Conservation (phyloP, 2,113 vertebrate genomes). For the Melanocharis versteri region DNA sequence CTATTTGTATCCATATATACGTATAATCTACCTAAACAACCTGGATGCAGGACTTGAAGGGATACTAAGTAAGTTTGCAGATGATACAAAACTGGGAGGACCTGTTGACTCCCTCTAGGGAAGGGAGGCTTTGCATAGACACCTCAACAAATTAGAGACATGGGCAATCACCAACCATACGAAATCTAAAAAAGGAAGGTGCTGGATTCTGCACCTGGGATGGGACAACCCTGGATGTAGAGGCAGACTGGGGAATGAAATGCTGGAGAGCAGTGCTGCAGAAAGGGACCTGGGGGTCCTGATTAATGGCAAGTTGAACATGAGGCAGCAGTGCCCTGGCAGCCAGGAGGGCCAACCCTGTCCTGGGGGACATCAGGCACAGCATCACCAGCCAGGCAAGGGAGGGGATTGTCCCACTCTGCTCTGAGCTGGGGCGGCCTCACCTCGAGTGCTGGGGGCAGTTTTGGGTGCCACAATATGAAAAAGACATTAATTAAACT, state of each 20-base stretch:
- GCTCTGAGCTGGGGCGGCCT: rapidly evolving
- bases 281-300: background rate
- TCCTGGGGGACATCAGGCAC: background rate
- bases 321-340: background rate
- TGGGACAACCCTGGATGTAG: too few relatives aligned
- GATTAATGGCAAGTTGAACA: rapidly evolving
- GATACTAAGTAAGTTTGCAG: background rate
- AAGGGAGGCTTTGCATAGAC: background rate
- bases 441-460: rapidly evolving
- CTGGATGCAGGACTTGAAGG: background rate
- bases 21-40: background rate
- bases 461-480: background rate
- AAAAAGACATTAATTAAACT: background rate
- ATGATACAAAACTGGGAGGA: background rate
- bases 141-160: background rate
- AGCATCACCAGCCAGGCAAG: rapidly evolving
- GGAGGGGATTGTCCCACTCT: background rate
- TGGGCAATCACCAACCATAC: background rate
- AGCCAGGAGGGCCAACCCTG: rapidly evolving
- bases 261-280: rapidly evolving
- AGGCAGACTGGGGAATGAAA: background rate
- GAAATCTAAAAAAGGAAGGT: background rate
- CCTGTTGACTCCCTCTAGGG: background rate
- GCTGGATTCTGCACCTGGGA: rapidly evolving
- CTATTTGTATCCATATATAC: background rate